A percentile compares a stretch with the other conserved stretches of the same genome.
Evolutionary conservation across 2,888 invertebrate species (phyloP).

Genomic region (Parnassius orleans): DNA sequence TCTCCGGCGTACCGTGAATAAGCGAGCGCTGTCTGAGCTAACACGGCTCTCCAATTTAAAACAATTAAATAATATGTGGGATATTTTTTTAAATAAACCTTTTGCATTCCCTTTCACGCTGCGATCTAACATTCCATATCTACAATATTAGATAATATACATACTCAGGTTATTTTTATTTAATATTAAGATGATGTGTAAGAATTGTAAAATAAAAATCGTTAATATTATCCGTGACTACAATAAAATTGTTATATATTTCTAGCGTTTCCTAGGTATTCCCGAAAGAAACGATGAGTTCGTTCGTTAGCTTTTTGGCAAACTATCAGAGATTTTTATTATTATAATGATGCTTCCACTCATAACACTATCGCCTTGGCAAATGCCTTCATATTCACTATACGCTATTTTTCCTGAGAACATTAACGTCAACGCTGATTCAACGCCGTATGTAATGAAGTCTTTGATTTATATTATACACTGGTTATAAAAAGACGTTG

Average conservation of each 20-base stretch:
- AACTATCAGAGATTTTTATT: slow-evolving; percentile 68
- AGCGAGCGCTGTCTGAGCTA: too few species aligned
- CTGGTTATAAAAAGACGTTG: slow-evolving; percentile 32
- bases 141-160: too few species aligned
- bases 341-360: slow-evolving; percentile 67
- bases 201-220: too few species aligned
- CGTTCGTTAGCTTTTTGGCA: slow-evolving; percentile 58
- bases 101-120: too few species aligned
- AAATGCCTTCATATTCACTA: slow-evolving; percentile 63
- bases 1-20: too few species aligned
- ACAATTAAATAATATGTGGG: too few species aligned
- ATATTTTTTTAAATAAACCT: too few species aligned
- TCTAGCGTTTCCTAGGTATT: slow-evolving; percentile 5
- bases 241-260: neutral
- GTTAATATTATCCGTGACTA: too few species aligned
- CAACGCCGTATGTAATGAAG: slow-evolving; percentile 46
- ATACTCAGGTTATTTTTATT: too few species aligned
- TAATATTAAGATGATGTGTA: too few species aligned
- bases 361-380: slow-evolving; percentile 67
- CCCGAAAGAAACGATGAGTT: slow-evolving; percentile 31
- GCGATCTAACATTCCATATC: too few species aligned
- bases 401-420: slow-evolving; percentile 58
- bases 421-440: slow-evolving; percentile 57
- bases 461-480: slow-evolving; percentile 44
- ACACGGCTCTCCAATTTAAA: too few species aligned